These are phyloP conservation scores for silkworm (Bombyx mori) DNA, from an alignment of 1,140 invertebrate species.

Conservation along the genomic window ASM3026992v2 NC_085124.1:8836001-8836500, in stretches of 20 bases:
- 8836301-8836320: conserved; percentile 61
- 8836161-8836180: neutral
- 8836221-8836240: neutral
- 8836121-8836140: conserved; percentile 1
- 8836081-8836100: conserved; percentile 29
- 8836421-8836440: conserved; percentile 40
- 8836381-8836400: conserved; percentile 35
- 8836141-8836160: neutral
- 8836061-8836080: conserved; percentile 25
- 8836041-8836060: conserved; percentile 21
- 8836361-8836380: conserved; percentile 33
- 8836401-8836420: conserved; percentile 46
- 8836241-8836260: conserved; percentile 12
- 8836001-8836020: conserved; percentile 17
- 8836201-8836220: neutral
- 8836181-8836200: neutral
- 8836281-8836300: conserved; percentile 60
- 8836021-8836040: conserved; percentile 26
- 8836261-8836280: conserved; percentile 49
- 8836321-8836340: conserved; percentile 66
- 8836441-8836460: conserved; percentile 38
- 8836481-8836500: conserved; percentile 11
- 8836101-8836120: conserved; percentile 2
- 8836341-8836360: conserved; percentile 62
- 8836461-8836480: conserved; percentile 40